Percentiles rank a stretch among this genome's conserved stretches.
Conservation (phyloP, 2,797 vertebrate genomes). For the Acanthornis magna region DNA sequence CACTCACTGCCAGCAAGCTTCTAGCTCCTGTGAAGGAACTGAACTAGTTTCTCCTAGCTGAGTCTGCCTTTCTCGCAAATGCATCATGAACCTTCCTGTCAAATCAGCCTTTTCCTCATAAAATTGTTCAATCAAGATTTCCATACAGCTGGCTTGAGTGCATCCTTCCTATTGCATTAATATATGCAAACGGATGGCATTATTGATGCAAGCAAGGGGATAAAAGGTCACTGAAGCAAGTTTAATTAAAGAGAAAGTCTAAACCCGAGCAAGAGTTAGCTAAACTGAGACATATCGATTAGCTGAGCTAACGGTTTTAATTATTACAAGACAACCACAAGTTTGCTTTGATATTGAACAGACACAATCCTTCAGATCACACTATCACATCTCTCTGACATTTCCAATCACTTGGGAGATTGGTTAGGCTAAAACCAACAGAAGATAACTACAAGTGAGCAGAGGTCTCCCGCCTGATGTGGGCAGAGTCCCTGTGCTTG, state of each 20-base stretch:
- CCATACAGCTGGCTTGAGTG: background rate
- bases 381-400: background rate
- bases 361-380: background rate
- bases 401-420: background rate
- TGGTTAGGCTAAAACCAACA: background rate
- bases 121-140: background rate
- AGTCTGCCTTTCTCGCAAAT: background rate
- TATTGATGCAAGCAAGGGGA: background rate
- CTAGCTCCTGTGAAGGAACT: background rate
- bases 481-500: background rate
- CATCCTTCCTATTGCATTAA: background rate
- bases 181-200: background rate
- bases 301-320: background rate
- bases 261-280: background rate
- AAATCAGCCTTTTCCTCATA: background rate
- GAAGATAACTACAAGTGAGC: background rate
- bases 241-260: constrained; percentile 29
- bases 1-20: background rate
- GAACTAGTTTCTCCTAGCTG: background rate
- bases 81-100: background rate
- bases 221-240: constrained; percentile 15
- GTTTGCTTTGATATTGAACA: background rate
- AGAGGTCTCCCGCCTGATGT: background rate
- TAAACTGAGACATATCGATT: constrained; percentile 1
- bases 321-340: constrained; percentile 9